Percentiles rank a stretch among this genome's conserved stretches.
Conservation (phyloP, 2,797 vertebrate species). For the Phoeniculus purpureus region DNA sequence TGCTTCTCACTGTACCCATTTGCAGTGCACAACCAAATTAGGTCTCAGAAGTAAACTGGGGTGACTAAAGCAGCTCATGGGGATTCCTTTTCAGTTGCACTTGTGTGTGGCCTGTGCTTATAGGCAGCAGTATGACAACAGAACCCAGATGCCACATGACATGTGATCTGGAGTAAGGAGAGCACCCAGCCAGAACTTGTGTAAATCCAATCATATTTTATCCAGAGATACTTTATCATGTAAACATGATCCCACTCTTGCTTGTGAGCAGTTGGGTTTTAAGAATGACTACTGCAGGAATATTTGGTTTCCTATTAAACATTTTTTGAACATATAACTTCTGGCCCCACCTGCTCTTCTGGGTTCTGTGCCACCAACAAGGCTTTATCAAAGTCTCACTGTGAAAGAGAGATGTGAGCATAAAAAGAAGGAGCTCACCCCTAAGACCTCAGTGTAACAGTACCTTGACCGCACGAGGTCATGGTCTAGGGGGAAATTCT, state of each 20-base stretch:
- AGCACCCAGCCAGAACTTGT: background rate
- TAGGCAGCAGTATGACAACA: background rate
- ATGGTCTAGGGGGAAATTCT: background rate
- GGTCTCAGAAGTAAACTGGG: background rate
- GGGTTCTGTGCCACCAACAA: background rate
- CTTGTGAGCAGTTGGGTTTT: background rate
- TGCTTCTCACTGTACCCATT: background rate
- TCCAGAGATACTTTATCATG: background rate
- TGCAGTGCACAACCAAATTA: background rate
- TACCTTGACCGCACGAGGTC: background rate
- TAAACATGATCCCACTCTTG: background rate
- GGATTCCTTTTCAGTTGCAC: accelerated
- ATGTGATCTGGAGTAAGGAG: background rate
- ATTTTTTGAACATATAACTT: background rate
- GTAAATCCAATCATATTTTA: background rate
- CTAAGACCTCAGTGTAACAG: background rate
- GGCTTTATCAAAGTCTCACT: background rate
- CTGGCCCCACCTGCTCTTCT: background rate
- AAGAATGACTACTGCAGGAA: slow-evolving; percentile 2
- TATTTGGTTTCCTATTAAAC: background rate
- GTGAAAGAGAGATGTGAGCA: background rate
- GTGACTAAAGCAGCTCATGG: background rate
- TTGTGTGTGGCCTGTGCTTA: background rate
- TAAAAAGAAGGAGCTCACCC: background rate
- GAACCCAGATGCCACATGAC: accelerated